phyloP scores from a whole-genome alignment of 2,797 vertebrate species.

The Tragelaphus oryx region DNA sequence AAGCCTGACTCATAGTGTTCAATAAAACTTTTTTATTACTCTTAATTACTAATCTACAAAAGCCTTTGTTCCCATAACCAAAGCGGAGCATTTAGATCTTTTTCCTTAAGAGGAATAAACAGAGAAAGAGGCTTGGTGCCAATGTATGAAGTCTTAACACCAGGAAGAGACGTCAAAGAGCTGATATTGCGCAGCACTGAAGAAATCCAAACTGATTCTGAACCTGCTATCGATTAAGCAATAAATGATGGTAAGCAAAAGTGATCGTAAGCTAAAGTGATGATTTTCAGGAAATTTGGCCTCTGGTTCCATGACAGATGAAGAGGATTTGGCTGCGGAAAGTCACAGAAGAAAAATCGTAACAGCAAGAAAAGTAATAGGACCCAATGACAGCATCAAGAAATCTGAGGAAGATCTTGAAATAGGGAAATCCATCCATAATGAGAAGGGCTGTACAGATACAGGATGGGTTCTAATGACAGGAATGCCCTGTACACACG shows the following conservation, averaged over 20 bases:
- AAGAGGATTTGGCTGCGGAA: background rate
- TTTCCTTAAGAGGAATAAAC: background rate
- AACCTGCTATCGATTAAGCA: background rate
- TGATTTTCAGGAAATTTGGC: background rate
- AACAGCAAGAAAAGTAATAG: background rate
- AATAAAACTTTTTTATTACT: background rate
- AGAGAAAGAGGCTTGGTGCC: background rate
- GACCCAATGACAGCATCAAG: background rate
- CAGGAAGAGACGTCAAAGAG: background rate
- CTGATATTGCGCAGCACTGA: background rate
- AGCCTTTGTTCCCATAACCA: background rate
- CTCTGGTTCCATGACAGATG: background rate
- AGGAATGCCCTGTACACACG: rapidly evolving
- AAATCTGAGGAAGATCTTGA: background rate
- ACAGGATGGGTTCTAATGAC: rapidly evolving
- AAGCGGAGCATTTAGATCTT: background rate
- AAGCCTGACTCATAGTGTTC: background rate
- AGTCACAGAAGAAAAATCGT: background rate
- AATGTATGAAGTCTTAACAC: background rate
- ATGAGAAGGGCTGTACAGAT: background rate
- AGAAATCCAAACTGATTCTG: background rate
- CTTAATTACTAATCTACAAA: background rate
- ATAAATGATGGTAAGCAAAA: background rate
- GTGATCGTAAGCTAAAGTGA: background rate
- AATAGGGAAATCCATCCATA: background rate